Conservation (phyloP, 2,113 vertebrate genomes). For the Sinocyclocheilus anophthalmus region DNA sequence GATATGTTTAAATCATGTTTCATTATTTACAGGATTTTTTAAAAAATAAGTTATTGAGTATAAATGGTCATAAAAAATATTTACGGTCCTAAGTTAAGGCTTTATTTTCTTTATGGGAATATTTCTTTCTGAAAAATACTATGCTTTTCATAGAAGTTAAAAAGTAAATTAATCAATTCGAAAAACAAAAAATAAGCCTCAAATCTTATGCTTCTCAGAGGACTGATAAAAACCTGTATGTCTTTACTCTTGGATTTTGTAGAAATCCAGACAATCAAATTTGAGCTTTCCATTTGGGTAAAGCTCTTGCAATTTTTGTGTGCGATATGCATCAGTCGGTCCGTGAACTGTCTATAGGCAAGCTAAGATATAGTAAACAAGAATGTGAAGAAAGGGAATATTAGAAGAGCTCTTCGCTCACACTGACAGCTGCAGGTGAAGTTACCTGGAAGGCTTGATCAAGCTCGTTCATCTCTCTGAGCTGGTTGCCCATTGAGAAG, state of each 20-base stretch:
- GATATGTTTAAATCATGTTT: no score
- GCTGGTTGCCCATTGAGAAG: constrained; percentile 88
- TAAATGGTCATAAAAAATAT: background rate
- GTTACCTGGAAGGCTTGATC: constrained; percentile 86
- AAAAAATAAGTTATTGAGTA: background rate
- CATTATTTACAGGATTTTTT: no score
- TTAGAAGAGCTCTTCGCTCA: background rate
- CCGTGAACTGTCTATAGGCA: background rate
- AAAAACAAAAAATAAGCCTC: background rate
- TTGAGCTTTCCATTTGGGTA: background rate
- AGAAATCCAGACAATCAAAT: background rate
- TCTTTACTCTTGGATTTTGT: background rate
- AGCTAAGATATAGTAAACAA: background rate
- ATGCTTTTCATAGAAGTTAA: background rate
- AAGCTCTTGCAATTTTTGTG: background rate
- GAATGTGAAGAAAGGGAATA: background rate
- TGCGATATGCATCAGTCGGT: background rate
- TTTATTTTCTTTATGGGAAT: background rate
- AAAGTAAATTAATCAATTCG: background rate
- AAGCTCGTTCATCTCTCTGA: constrained; percentile 84
- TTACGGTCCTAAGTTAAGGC: background rate
- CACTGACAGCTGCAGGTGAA: constrained; percentile 16
- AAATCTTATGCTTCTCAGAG: background rate
- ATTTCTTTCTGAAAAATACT: background rate
- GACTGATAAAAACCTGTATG: background rate